Evolutionary conservation across 2,113 vertebrate species (phyloP).

Genomic region (Myotis lucifugus): DNA sequence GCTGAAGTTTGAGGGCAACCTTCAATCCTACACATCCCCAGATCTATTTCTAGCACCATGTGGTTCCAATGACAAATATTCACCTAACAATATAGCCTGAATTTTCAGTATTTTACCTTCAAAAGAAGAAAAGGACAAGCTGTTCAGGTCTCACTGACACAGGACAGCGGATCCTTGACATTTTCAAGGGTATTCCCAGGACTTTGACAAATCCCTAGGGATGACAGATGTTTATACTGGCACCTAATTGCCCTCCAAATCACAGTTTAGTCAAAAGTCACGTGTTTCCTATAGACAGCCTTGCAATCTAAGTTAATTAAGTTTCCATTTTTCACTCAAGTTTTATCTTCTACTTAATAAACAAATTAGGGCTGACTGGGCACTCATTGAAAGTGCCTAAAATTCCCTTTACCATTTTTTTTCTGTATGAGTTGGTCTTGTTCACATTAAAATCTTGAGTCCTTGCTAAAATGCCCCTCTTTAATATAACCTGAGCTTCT

Average conservation of each 20-base stretch:
- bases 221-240: not conserved
- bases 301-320: not conserved
- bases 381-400: not conserved
- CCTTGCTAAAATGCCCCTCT: not conserved
- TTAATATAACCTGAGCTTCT: not conserved
- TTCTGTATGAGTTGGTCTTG: not conserved
- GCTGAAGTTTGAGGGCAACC: not conserved
- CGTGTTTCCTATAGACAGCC: not conserved
- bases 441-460: not conserved
- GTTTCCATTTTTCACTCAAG: not conserved
- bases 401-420: not conserved
- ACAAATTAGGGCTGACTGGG: not conserved
- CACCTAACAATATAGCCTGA: not conserved
- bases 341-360: not conserved
- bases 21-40: not conserved
- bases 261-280: not conserved
- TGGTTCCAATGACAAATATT: not conserved
- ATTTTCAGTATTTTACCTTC: slow-evolving; percentile 20
- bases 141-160: not conserved
- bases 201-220: not conserved
- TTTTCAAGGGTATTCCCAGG: not conserved
- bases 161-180: not conserved
- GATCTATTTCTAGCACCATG: not conserved
- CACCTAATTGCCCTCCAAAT: not conserved
- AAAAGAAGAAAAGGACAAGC: not conserved